Base-by-base conservation (phyloP, 2,797 vertebrate genomes). In the Spinibarbus caldwelli region DNA sequence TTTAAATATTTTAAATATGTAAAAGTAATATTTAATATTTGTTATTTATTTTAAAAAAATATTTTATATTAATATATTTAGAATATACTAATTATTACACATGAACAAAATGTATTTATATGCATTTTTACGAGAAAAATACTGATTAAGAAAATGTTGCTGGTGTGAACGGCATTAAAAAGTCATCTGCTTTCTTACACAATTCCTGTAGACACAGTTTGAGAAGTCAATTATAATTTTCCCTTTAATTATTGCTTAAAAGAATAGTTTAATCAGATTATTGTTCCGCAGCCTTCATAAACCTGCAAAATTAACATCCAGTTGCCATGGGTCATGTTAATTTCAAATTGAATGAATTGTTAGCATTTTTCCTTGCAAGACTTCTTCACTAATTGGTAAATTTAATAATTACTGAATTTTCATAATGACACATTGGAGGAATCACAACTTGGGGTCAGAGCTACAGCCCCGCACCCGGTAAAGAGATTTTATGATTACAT, bases 181-280 rank as follows among this genome's bases (percentile, higher is more conserved):
- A 57, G 49, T n/a, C 6, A 5, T 57, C 31, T 59, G 34, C 36
- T 29, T 59, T 19, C 73, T 54, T 31, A 49, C 15, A 49, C 71
- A 31, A 8, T 49, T 76, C 19, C 73, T n/a, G 19, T 54, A 54
- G 73, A 73, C 17, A 49, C 19, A 76, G 9, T 38, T 5, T 31
- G 36, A 73, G 29, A 17, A 73, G 54, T 73, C 38, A 62, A 73
- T 47, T 73, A 64, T 64, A 36, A 11, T 45, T 47, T 73, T 12
- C 21, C 29, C 12, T 82, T 73, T 54, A 66, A 68, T 41, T 17
- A 84, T 41, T 67, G 31, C 31, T 43, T 21, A 54, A 68, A 67
- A 52, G n/a, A 62, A 45, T n/a, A 68, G 45, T 68, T 76, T 76
- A 49, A 68, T 68, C 17, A 84, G 62, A 41, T 82, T 82, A 71